Conservation (phyloP, 2,797 vertebrate species). For the Limnodromus scolopaceus region DNA sequence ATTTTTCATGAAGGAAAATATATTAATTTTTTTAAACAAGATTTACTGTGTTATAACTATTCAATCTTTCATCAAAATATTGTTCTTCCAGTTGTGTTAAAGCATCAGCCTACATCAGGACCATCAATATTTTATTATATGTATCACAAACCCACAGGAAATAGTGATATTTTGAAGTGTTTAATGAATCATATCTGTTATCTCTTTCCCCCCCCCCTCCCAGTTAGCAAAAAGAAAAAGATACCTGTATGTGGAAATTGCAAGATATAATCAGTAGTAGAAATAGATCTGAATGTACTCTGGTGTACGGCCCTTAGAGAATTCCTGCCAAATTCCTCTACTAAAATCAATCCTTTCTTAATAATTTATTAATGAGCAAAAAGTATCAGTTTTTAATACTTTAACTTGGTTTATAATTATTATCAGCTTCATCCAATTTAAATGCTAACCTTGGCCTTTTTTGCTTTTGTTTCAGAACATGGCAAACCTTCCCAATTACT, state of each 20-base stretch:
- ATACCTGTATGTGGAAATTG: background rate
- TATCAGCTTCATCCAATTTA: background rate
- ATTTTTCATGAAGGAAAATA: background rate
- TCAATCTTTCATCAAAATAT: background rate
- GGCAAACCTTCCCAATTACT: background rate
- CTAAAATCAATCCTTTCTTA: background rate
- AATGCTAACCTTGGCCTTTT: background rate
- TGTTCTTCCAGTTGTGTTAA: background rate
- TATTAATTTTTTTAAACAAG: background rate
- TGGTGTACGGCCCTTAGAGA: background rate
- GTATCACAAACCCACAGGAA: background rate
- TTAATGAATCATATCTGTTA: background rate
- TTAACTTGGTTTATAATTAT: background rate
- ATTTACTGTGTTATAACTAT: background rate
- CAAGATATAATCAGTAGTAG: background rate
- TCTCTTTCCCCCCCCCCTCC: rapidly evolving
- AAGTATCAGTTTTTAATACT: background rate
- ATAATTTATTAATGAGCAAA: background rate
- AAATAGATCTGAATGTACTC: background rate
- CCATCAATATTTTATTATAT: background rate
- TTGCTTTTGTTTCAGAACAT: background rate
- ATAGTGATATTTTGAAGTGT: background rate
- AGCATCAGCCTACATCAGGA: background rate
- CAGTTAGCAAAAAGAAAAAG: background rate
- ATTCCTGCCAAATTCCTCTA: background rate